Evolutionary conservation across 64 coral and sea anemone species (phyloP).

Genomic region (Montipora capricornis): DNA sequence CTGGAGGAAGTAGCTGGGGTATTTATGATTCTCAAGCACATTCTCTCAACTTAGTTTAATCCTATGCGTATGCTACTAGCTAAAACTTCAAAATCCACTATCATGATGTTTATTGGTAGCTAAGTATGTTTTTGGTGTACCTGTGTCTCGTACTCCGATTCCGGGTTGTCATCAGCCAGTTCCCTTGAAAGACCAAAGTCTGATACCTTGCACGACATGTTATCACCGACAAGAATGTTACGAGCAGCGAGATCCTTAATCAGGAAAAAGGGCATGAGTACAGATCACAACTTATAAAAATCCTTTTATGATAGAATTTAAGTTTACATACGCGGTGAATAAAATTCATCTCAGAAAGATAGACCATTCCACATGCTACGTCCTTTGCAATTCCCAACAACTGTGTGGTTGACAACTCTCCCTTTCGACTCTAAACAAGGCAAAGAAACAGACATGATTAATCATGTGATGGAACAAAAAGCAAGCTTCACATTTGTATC

Average conservation of each 20-base stretch:
- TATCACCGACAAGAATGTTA: slow-evolving; percentile 85
- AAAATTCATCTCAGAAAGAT: slow-evolving; percentile 89
- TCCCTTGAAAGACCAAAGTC: slow-evolving; percentile 96
- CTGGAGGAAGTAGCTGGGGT: no score
- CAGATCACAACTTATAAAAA: neutral
- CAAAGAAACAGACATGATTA: neutral
- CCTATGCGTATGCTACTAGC: no score
- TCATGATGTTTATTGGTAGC: neutral
- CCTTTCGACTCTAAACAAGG: slow-evolving; percentile 37
- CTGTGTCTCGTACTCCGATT: slow-evolving; percentile 78
- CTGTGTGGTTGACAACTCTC: slow-evolving; percentile 72
- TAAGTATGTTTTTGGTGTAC: slow-evolving; percentile 11
- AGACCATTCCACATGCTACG: slow-evolving; percentile 83
- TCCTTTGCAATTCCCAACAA: slow-evolving; percentile 81
- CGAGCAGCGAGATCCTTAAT: slow-evolving; percentile 84
- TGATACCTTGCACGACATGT: slow-evolving; percentile 84
- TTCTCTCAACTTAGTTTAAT: no score
- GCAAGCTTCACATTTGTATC: no score
- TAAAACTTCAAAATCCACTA: no score
- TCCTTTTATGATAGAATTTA: neutral
- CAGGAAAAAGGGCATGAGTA: neutral
- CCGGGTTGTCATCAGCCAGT: slow-evolving; percentile 62
- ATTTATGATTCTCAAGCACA: no score
- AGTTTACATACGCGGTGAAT: slow-evolving; percentile 77
- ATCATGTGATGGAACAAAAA: neutral